Evolutionary conservation across 2,888 invertebrate genomes (phyloP), one percentile per base, ranked within the genome.

Genomic region (Cataglyphis livida): DNA sequence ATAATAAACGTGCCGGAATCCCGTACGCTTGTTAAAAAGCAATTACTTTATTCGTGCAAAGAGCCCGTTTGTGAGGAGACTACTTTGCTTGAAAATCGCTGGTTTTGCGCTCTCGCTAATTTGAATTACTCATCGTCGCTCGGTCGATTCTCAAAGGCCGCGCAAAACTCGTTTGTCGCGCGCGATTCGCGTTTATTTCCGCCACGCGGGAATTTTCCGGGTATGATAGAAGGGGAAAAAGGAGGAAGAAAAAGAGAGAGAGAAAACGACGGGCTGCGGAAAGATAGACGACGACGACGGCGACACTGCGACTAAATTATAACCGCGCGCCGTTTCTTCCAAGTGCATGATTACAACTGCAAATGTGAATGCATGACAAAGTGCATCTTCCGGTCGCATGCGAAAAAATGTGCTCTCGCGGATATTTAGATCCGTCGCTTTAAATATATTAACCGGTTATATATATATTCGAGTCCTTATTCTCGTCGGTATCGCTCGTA

Each of bases 21-120:
- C 75, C 71, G 76, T 84, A 78, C 71, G 88, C 89, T 90, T 88
- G 90, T 91, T 91, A 90, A 91, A 91, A 91, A 91, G 89, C 90
- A 91, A 91, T 91, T 91, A 91, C 89, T 90, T 41, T 32, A 44
- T 88, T 88, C 82, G 82, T 82, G 73, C 84, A 70, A 86, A 70
- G 70, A 78, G 57, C 73, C 6, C 73, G 41, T 35, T 59, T 54
- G 83, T 68, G 70, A 62, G 18, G 18, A 68, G 68, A 59, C 57
- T 78, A 59, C 57, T 78, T 78, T 25, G 59, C 59, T 51, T 18
- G 83, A 32, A 83, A 86, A 86, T 81, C 61, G 65, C 59, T 70
- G 70, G 70, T 70, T 78, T 70, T 70, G 70, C 70, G 68, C 32
- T 21, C 54, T 32, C 44, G 59, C 59, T 78, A 70, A 70, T 70